Conservation (phyloP, 2,113 vertebrate species). For the Leptobrachium leishanense region DNA sequence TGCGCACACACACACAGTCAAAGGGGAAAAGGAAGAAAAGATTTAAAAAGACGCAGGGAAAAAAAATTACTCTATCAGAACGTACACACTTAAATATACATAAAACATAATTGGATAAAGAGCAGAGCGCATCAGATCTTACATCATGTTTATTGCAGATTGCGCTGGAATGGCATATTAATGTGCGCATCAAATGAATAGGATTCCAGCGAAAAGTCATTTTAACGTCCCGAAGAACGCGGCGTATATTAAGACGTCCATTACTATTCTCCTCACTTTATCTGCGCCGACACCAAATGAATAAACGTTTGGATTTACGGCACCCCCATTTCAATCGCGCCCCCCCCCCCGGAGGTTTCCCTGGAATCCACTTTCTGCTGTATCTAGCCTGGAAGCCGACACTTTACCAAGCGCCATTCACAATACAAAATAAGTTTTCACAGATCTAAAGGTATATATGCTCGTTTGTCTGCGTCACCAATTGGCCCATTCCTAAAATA, state of each 20-base stretch:
- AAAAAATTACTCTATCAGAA: neutral
- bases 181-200: constrained; percentile 38
- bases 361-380: too few species aligned
- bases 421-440: too few species aligned
- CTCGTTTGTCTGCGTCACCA: too few species aligned
- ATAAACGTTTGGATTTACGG: constrained; percentile 1
- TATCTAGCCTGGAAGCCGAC: too few species aligned
- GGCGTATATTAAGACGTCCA: constrained; percentile 31
- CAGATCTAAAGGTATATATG: too few species aligned
- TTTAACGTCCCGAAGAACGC: constrained; percentile 24
- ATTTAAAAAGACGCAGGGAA: too few species aligned
- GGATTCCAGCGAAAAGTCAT: constrained; percentile 21
- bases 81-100: constrained; percentile 23
- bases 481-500: too few species aligned
- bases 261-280: constrained; percentile 20
- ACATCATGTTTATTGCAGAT: constrained; percentile 27
- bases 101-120: constrained; percentile 30
- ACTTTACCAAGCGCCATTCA: too few species aligned
- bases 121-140: neutral
- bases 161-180: constrained; percentile 1
- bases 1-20: too few species aligned
- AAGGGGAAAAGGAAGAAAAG: too few species aligned
- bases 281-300: constrained; percentile 11
- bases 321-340: neutral
- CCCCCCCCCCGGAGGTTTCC: too few species aligned